Base-by-base conservation (phyloP, 2,113 vertebrate genomes). In the Tetrao urogallus region DNA sequence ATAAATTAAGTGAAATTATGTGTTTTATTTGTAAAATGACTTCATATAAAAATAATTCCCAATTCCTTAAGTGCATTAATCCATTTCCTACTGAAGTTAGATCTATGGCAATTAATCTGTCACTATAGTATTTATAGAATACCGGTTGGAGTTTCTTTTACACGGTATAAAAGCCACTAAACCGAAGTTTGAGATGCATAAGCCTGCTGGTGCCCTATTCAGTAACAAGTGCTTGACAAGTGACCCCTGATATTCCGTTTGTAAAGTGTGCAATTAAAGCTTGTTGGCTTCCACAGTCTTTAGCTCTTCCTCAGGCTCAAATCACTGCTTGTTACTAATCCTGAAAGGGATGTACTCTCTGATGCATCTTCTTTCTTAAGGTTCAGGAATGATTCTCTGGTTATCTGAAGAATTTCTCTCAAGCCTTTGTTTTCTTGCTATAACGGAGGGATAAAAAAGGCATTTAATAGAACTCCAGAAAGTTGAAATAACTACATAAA, bases 321-420 rank as follows among this genome's bases (percentile, higher is more conserved):
- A 61, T 99, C 99, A 24, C 98, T 97, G 69, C 97, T 99, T 73
- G 98, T 99, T 78, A 99, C 97, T 65, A 99, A 92, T 3, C 98
- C 98, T 8, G 99, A 99, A 77, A 99, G 97, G 40, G 98, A 98
- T 0, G 98, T 98, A 95, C 97, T 98, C 83, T 99, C 99, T 6
- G 98, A 98, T 3, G 91, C 82, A 30, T 99, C 98, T 1, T 99
- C 99, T 91, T 98, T 98, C 94, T 98, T 98, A 43, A 99, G 98
- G 81, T 98, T 97, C 93, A 99, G 97, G 95, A 99, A 99, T 0
- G 99, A 99, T 92, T 99, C 98, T 45, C 98, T 98, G 65, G 99
- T 99, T 97, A 99, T 99, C 79, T 99, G 99, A 88, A 99, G 98
- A 81, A 99, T 98, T 97, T 99, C 99, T 93, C 99, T 97, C 69